These are phyloP conservation scores for Anolis sagrei DNA, from an alignment of 2,113 vertebrate genomes.

Conservation along the genomic window DNA sequence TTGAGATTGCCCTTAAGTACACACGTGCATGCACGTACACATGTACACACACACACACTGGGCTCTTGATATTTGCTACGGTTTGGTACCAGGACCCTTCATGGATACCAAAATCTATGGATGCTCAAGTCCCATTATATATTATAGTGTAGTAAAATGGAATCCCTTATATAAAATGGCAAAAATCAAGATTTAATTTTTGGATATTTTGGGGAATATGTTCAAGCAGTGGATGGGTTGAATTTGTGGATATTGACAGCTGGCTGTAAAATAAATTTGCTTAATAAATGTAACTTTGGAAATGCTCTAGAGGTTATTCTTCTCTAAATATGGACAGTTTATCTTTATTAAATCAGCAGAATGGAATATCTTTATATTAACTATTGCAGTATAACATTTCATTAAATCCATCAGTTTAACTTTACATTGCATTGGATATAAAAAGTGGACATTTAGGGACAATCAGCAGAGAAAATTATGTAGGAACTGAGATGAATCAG, in stretches of 20 bases:
- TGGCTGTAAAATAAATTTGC: neutral
- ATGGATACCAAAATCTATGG: no score
- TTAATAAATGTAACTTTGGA: neutral
- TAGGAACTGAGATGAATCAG: neutral
- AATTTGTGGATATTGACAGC: neutral
- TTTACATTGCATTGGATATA: neutral
- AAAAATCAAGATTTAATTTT: neutral
- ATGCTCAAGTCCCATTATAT: no score
- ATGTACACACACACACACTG: no score
- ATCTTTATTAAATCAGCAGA: constrained; percentile 4
- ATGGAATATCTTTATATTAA: neutral
- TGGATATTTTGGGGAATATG: neutral
- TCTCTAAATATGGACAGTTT: neutral
- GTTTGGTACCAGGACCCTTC: no score
- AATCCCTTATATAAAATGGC: no score
- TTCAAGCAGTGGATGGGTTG: neutral
- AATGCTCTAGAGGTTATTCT: neutral
- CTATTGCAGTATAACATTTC: constrained; percentile 1
- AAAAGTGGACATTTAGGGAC: neutral
- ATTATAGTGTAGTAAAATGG: no score
- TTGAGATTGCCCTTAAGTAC: no score
- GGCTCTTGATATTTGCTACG: no score
- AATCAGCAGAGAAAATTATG: constrained; percentile 13
- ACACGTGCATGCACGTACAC: no score
- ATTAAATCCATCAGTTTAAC: neutral